Evolutionary conservation across 2,888 invertebrate species (phyloP).

Genomic region (Epistrophe eligans): DNA sequence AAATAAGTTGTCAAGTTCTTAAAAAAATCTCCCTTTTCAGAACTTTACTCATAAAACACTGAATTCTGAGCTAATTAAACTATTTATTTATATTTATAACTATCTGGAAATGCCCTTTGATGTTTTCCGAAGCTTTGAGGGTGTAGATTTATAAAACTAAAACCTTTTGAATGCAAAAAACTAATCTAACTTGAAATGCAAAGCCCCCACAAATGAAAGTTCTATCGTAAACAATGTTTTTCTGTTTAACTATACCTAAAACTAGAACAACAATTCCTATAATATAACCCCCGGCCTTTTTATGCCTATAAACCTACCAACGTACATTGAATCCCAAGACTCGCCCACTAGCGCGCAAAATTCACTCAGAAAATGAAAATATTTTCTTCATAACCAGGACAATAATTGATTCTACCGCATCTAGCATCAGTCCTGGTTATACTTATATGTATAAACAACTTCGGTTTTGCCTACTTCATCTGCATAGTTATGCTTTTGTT

Average conservation of each 20-base stretch:
- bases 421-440: not conserved
- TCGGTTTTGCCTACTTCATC: constrained; percentile 25
- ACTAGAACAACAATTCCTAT: constrained; percentile 43
- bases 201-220: constrained; percentile 15
- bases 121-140: not conserved
- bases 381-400: constrained; percentile 63
- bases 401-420: constrained; percentile 58
- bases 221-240: not conserved
- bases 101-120: not conserved
- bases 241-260: not conserved
- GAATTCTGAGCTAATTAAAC: not conserved
- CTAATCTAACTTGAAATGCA: constrained; percentile 34
- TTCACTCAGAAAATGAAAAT: constrained; percentile 65
- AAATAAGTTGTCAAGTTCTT: not conserved
- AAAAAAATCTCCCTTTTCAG: not conserved
- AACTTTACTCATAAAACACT: not conserved
- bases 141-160: not conserved
- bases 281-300: constrained; percentile 29
- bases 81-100: constrained; percentile 1
- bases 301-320: constrained; percentile 19
- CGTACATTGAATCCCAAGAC: constrained; percentile 14
- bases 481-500: constrained; percentile 39
- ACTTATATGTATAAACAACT: not conserved
- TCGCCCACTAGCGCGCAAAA: constrained; percentile 19
- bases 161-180: constrained; percentile 25